A percentile compares a stretch with the other conserved stretches of the same genome.
Conservation (phyloP, 2,113 vertebrate genomes). For the Myanophis thanlyinensis region DNA sequence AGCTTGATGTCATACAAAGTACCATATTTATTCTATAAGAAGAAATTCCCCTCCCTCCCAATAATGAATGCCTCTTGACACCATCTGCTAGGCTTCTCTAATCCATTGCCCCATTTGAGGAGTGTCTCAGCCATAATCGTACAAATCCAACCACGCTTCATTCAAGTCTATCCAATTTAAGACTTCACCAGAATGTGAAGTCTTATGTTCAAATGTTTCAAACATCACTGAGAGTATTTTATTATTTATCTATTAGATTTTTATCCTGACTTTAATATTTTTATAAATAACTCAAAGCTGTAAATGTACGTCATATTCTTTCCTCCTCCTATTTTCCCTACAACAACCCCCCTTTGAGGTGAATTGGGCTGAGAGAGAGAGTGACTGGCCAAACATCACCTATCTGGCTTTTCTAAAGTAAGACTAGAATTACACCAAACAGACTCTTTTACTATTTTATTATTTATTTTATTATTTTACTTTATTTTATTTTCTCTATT, state of each 20-base stretch:
- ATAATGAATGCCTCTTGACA: neutral
- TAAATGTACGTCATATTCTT: neutral
- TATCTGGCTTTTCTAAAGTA: neutral
- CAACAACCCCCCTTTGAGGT: neutral
- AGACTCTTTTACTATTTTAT: neutral
- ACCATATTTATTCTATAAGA: neutral
- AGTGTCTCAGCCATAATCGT: neutral
- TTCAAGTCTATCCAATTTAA: neutral
- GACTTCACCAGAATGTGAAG: neutral
- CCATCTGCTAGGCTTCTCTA: neutral
- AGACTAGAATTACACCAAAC: neutral
- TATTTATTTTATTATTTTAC: too few relatives aligned
- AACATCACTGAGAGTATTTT: neutral
- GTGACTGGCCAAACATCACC: neutral
- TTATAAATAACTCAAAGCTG: neutral
- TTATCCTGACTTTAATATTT: neutral
- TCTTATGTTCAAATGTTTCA: neutral
- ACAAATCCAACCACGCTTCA: neutral
- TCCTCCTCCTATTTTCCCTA: neutral
- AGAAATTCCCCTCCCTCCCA: neutral
- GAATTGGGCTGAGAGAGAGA: neutral
- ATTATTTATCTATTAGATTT: too few relatives aligned
- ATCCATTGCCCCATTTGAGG: neutral
- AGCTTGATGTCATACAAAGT: neutral
- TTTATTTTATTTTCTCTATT: neutral